A percentile compares a stretch with the other conserved stretches of the same genome.
Evolutionary conservation across 37 sponge, comb jelly and placozoan species (phyloP).

Genomic region (Oopsacas minuta): DNA sequence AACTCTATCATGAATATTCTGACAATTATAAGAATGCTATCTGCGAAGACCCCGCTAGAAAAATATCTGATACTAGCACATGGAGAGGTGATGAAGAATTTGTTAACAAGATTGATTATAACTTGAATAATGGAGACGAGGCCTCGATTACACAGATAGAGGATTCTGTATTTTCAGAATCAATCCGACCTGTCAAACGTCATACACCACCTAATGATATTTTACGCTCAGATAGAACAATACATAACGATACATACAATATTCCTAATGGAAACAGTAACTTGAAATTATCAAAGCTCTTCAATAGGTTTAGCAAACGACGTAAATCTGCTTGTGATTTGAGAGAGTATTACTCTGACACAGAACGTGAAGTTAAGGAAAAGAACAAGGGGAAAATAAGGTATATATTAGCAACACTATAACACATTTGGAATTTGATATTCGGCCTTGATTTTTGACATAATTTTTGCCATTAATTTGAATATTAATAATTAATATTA

Average conservation of each 20-base stretch:
- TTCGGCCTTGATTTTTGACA: no score
- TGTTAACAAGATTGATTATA: not conserved
- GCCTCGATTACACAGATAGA: not conserved
- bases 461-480: no score
- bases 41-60: not conserved
- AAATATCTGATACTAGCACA: not conserved
- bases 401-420: not conserved
- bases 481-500: not conserved
- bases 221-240: no score
- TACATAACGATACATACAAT: not conserved
- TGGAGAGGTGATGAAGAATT: not conserved
- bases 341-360: slow-evolving; percentile 10
- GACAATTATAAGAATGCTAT: not conserved
- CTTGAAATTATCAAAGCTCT: not conserved
- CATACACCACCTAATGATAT: not conserved
- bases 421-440: no score
- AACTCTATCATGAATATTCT: not conserved
- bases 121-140: not conserved
- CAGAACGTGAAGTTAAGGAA: not conserved
- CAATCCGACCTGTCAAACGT: not conserved
- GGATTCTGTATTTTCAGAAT: not conserved
- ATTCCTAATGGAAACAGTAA: not conserved
- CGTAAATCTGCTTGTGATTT: not conserved
- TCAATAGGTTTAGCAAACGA: not conserved
- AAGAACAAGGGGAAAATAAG: not conserved